Conservation (phyloP, 2,797 vertebrate genomes). For the Lycodopsis pacificus region DNA sequence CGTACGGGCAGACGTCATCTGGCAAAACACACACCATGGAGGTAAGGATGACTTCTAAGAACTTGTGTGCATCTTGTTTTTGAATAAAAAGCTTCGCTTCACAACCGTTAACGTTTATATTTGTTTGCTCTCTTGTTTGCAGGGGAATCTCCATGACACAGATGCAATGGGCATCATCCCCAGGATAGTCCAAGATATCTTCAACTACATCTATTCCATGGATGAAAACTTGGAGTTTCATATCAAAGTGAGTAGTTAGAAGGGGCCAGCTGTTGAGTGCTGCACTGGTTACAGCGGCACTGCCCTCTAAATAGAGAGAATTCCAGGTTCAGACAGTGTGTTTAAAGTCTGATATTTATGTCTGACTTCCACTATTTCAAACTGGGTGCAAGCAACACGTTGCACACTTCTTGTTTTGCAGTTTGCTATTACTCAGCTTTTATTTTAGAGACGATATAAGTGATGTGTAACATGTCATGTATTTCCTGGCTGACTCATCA, state of each 20-base stretch:
- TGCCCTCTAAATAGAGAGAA: not conserved
- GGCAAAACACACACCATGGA: conserved; percentile 99
- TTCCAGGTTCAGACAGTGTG: not conserved
- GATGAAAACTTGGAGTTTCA: conserved; percentile 99
- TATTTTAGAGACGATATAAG: not conserved
- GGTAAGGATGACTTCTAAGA: conserved; percentile 79
- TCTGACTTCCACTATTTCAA: not conserved
- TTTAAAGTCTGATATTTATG: not conserved
- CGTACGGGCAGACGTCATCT: conserved; percentile 98
- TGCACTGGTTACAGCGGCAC: not conserved
- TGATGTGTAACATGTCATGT: not conserved
- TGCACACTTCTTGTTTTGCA: conserved; percentile 8
- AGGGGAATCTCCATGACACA: conserved; percentile 96
- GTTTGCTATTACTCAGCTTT: conserved; percentile 5
- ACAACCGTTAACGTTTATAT: not conserved
- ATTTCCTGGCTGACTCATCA: conserved; percentile 13
- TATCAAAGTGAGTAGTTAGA: conserved; percentile 89
- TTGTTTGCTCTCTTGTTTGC: conserved; percentile 26
- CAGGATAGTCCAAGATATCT: conserved; percentile 99
- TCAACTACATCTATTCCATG: conserved; percentile 99
- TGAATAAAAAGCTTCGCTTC: not conserved
- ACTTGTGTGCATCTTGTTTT: not conserved
- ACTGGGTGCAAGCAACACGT: not conserved
- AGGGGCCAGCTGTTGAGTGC: not conserved
- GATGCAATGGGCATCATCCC: conserved; percentile 98